phyloP scores from a whole-genome alignment of 1,140 invertebrate species.

The Nilaparvata lugens region DNA sequence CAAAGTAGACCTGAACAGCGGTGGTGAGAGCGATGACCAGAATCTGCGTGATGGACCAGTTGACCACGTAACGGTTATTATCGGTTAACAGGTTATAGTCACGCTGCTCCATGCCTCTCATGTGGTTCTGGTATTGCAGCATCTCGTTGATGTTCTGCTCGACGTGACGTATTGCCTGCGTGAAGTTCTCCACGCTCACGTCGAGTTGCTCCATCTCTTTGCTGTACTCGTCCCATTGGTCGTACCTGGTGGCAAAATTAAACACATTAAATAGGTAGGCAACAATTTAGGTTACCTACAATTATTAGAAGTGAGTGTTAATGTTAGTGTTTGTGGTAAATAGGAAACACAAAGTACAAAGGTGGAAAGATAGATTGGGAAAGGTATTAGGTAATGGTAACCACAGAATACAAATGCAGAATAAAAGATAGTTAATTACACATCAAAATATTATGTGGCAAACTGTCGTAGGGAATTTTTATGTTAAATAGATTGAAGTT shows the following conservation, averaged over 20 bases:
- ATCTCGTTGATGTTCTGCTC: constrained; percentile 81
- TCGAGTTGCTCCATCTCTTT: constrained; percentile 82
- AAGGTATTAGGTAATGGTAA: too few species aligned
- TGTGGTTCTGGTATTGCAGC: constrained; percentile 69
- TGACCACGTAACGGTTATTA: constrained; percentile 78
- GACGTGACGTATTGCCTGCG: constrained; percentile 63
- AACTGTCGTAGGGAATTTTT: too few species aligned
- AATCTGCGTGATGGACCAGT: constrained; percentile 81
- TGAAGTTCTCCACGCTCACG: constrained; percentile 84
- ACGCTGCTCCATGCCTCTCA: constrained; percentile 61
- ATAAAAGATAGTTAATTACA: too few species aligned
- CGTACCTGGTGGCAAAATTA: constrained; percentile 48
- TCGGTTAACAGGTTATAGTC: constrained; percentile 72
- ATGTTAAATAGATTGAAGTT: too few species aligned
- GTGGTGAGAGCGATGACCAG: constrained; percentile 68
- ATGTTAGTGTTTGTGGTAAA: too few species aligned
- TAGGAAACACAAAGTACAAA: too few species aligned
- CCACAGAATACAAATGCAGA: too few species aligned
- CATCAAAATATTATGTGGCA: too few species aligned
- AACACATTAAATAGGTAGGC: not conserved
- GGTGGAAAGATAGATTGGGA: too few species aligned
- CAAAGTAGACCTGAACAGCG: constrained; percentile 75
- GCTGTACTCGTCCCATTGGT: constrained; percentile 86
- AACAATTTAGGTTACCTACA: too few species aligned
- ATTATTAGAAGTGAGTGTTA: too few species aligned